Percentiles rank a stretch among this genome's conserved stretches.
phyloP scores from a whole-genome alignment of 2,797 vertebrate genomes.

The Rhynchonycteris naso region DNA sequence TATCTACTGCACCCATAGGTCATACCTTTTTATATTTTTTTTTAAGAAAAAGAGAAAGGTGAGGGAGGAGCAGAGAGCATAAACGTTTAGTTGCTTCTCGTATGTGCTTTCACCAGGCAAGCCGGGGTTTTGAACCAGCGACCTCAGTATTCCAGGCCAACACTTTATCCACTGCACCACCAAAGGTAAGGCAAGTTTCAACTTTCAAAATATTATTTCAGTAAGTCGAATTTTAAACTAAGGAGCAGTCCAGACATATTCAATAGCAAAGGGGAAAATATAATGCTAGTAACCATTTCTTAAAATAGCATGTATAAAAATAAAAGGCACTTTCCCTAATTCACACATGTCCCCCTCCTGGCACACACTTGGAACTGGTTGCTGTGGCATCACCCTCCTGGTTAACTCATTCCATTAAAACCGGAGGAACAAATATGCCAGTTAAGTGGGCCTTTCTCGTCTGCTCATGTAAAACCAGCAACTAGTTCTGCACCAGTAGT shows the following conservation, averaged over 20 bases:
- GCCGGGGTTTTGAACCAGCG: no score
- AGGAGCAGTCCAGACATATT: neutral
- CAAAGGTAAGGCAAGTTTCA: neutral
- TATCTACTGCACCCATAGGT: no score
- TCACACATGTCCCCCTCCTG: neutral
- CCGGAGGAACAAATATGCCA: neutral
- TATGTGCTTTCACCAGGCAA: no score
- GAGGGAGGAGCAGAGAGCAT: no score
- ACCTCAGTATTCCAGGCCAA: no score
- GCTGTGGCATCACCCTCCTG: neutral
- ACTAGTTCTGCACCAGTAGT: neutral
- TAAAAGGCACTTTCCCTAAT: neutral
- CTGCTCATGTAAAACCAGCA: neutral
- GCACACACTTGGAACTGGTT: neutral
- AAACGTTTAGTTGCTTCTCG: no score
- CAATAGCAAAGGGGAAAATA: neutral
- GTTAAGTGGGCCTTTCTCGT: neutral
- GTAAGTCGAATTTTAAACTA: neutral
- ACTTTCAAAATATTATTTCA: conserved; percentile 29
- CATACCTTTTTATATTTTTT: no score
- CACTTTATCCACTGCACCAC: no score
- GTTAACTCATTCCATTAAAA: neutral
- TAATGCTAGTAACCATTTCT: neutral
- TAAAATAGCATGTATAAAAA: neutral
- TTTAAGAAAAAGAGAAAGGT: no score